These are phyloP conservation scores for Recurvirostra avosetta DNA, from an alignment of 2,113 vertebrate species.

Conservation along the genomic window DNA sequence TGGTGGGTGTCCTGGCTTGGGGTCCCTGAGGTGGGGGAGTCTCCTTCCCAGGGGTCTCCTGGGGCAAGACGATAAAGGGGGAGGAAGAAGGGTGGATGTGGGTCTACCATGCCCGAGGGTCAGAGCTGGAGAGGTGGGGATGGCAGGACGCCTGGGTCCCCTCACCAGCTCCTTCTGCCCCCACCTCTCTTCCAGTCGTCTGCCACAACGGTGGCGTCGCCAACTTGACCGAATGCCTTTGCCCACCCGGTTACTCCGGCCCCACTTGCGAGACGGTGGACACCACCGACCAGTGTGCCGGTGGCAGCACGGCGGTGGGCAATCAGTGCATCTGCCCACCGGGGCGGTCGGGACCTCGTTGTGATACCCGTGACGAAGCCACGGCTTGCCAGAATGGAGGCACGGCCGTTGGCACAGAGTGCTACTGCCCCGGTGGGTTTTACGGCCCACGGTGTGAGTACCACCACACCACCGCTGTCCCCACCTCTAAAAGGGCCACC, in stretches of 20 bases:
- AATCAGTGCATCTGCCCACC: neutral
- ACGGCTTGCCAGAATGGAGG: neutral
- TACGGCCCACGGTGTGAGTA: accelerated
- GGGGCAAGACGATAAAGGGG: neutral
- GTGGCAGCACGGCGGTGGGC: neutral
- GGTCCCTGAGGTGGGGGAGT: neutral
- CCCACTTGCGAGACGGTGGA: neutral
- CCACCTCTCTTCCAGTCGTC: neutral
- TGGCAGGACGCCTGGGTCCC: neutral
- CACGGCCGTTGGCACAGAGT: neutral
- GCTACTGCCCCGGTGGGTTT: neutral
- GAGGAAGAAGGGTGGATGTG: neutral
- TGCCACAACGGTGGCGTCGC: neutral
- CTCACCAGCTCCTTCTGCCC: neutral
- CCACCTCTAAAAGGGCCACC: neutral
- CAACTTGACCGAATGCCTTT: neutral
- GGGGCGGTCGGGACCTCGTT: neutral
- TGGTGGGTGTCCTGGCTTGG: neutral
- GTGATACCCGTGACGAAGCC: neutral
- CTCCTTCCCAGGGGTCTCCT: neutral
- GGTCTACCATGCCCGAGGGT: neutral
- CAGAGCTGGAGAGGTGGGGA: neutral
- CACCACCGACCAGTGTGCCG: accelerated
- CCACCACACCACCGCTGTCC: accelerated
- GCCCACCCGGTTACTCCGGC: neutral